Conservation (phyloP, 2,888 invertebrate species). For the Aporophyla nigra region DNA sequence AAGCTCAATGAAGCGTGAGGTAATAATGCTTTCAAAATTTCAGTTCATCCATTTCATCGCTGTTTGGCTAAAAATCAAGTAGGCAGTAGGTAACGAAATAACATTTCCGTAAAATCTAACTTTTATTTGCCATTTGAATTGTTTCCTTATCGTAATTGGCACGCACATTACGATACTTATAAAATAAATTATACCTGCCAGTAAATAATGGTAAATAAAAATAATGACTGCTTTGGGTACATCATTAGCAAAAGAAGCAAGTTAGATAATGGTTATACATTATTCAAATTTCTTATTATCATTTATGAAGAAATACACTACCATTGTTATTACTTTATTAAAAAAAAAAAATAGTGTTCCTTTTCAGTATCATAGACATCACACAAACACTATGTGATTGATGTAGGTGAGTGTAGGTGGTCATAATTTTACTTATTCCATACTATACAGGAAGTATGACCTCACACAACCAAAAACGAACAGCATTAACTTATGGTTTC, state of each 20-base stretch:
- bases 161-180: slow-evolving; percentile 6
- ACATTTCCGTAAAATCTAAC: slow-evolving; percentile 4
- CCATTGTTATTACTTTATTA: neutral
- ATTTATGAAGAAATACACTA: neutral
- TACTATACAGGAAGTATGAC: slow-evolving; percentile 62
- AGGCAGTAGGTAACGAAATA: neutral
- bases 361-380: neutral
- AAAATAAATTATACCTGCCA: slow-evolving; percentile 38
- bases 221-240: neutral
- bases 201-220: slow-evolving; percentile 32
- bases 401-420: slow-evolving; percentile 64
- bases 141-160: slow-evolving; percentile 34
- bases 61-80: neutral
- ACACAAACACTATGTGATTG: slow-evolving; percentile 12
- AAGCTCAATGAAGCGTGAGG: slow-evolving; percentile 45
- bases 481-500: slow-evolving; percentile 35
- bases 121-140: slow-evolving; percentile 21
- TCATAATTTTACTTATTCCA: slow-evolving; percentile 34
- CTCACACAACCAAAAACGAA: slow-evolving; percentile 53
- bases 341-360: neutral
- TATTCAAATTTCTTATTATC: neutral
- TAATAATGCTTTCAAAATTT: slow-evolving; percentile 29
- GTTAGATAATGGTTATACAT: neutral
- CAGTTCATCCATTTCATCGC: neutral
- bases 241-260: neutral